Evolutionary conservation across 2,888 invertebrate genomes (phyloP), one percentile per base, ranked within the genome.

Genomic region (Sipha maydis): DNA sequence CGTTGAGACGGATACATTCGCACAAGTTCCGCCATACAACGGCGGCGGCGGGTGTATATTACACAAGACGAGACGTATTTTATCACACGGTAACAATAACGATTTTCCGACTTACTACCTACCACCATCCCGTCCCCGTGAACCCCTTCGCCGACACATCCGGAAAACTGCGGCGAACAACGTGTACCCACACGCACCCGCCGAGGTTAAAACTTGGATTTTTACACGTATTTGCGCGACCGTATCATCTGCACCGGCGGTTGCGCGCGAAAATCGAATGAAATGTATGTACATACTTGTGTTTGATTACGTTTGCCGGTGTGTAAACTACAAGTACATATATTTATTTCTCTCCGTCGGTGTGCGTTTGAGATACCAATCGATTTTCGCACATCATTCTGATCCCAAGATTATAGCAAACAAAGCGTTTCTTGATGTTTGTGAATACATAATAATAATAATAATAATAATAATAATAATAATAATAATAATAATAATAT

Each of bases 341-440:
- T 56, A 56, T 19, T 5, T 19, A 2, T n/a, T 5, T 28, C 1
- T 48, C n/a, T n/a, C 19, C 7, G 73, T n/a, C 25, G 2, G 41
- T 14, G 14, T 28, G 76, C 54, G 54, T 28, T 48, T 21, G 28
- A 77, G 28, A 78, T 21, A 78, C 25, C 78, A 31, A 78, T 78
- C 78, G 78, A 78, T 78, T 78, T 78, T 9, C 54, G 28, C 48
- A 11, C 54, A 31, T 54, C 54, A 56, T 54, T 54, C 78, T 21
- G 48, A 48, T 28, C 67, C 19, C 76, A 14, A 48, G 5, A 41
- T 41, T 41, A 41, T 41, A 41, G 78, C 31, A 56, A 78, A 78
- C 31, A 78, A 78, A 78, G 78, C 78, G 21, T 31, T 78, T 41
- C 77, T 78, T 19, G 31, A 54, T 77, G 77, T 54, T 77, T 77